phyloP scores from a whole-genome alignment of 2,888 invertebrate genomes.

The Caenorhabditis drosophilae region DNA sequence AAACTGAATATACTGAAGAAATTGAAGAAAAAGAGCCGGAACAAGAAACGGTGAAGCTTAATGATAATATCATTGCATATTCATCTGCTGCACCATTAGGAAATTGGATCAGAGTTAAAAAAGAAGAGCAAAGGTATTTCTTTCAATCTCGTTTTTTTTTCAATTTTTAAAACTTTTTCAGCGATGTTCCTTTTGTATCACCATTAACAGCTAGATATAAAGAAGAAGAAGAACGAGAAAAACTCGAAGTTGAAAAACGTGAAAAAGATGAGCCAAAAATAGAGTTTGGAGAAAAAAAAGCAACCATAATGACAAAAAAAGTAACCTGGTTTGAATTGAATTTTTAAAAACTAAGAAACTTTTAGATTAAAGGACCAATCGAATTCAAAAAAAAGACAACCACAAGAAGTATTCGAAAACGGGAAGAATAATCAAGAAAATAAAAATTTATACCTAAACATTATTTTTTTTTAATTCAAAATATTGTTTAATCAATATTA shows the following conservation, averaged over 20 bases:
- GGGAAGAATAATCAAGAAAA: slow-evolving; percentile 34
- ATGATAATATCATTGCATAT: neutral
- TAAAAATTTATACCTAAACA: too few relatives aligned
- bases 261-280: slow-evolving; percentile 41
- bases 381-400: slow-evolving; percentile 50
- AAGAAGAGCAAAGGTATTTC: slow-evolving; percentile 29
- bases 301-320: slow-evolving; percentile 45
- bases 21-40: slow-evolving; percentile 6
- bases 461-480: too few relatives aligned
- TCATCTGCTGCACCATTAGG: slow-evolving; percentile 19
- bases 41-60: slow-evolving; percentile 15
- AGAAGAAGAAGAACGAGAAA: slow-evolving; percentile 30
- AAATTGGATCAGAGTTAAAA: slow-evolving; percentile 35
- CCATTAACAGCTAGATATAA: slow-evolving; percentile 42
- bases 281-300: slow-evolving; percentile 50
- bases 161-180: slow-evolving; percentile 10
- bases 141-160: neutral
- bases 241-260: slow-evolving; percentile 16
- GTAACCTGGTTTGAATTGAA: slow-evolving; percentile 17
- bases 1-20: slow-evolving; percentile 6
- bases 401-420: slow-evolving; percentile 39
- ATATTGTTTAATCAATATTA: too few relatives aligned
- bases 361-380: slow-evolving; percentile 43
- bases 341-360: neutral
- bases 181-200: slow-evolving; percentile 26